Base-by-base conservation (phyloP, 1,140 invertebrate species). In the Daktulosphaira vitifoliae region DNA sequence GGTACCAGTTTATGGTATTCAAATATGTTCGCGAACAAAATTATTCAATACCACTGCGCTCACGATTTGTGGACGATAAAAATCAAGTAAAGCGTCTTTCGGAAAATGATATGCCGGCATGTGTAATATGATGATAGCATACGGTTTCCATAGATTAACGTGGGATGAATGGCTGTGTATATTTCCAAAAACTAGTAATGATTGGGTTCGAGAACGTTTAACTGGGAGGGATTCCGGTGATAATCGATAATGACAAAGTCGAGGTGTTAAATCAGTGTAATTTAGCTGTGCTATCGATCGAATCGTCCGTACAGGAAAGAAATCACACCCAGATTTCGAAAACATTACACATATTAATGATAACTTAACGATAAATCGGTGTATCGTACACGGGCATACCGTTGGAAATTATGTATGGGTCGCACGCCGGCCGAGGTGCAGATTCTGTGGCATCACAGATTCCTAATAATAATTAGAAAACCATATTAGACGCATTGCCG, bases 241-340 rank as follows among this genome's bases (percentile, higher is more conserved):
- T 62, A 39, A 42, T 16, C 18, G 44, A 62, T 62, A 15, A 62
- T 62, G 23, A 62, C 26, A 62, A 33, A 33, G 56, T 22, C 56
- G 25, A 62, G 42, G 56, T 33, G 56, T 62, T 62, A 62, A 48
- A 15, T 20, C 23, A 2, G 56, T 62, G 46, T 62, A 62, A 62
- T 62, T 62, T 62, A 48, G 13, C 56, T 13, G 25, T 9, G 20
- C 25, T 16, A 62, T 48, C 42, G 42, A 62, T 62, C 56, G 56
- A 33, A 29, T 11, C n/a, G n/a, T n/a, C 23, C 5, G 37, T 23
- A 25, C 6, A 15, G n/a, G 37, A 15, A 52, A 4, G 23, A 44
- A 39, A 22, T 20, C 18, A 38, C 20, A 42, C 23, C n/a, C 15
- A 50, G 1, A 15, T 22, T 33, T 26, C 23, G 25, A 33, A 20